Percentiles rank a stretch among this genome's conserved stretches.
These are phyloP conservation scores for Leucophora obtusa DNA, from an alignment of 2,888 invertebrate genomes.

Conservation along the genomic window DNA sequence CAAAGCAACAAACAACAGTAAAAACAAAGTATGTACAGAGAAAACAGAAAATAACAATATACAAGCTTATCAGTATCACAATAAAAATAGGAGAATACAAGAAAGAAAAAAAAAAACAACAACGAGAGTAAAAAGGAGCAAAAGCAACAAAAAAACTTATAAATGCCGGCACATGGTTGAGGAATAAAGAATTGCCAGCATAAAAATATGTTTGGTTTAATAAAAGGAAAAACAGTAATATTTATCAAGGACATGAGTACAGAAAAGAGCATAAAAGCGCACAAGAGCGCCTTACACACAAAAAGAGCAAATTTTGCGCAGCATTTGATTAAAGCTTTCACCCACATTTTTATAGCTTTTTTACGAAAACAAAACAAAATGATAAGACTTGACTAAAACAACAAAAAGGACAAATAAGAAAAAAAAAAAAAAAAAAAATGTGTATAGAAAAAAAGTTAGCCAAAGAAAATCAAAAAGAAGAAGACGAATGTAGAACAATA, in stretches of 20 bases:
- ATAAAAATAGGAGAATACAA: conserved; percentile 1
- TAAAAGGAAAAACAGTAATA: conserved; percentile 9
- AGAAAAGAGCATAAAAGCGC: not conserved
- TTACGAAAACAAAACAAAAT: conserved; percentile 13
- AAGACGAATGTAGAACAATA: not conserved
- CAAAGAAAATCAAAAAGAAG: not conserved
- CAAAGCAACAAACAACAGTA: not conserved
- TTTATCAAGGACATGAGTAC: conserved; percentile 59
- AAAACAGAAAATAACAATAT: conserved; percentile 12
- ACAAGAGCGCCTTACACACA: conserved; percentile 31
- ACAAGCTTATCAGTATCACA: conserved; percentile 39
- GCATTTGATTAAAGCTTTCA: conserved; percentile 62
- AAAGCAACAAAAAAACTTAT: conserved; percentile 16
- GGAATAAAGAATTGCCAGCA: conserved; percentile 47
- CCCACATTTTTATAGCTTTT: conserved; percentile 63
- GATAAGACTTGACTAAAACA: not conserved
- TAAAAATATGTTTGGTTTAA: not conserved
- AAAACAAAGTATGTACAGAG: conserved; percentile 1
- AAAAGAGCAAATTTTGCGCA: conserved; percentile 46
- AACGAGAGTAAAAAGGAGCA: conserved; percentile 18
- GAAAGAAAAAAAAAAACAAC: not conserved
- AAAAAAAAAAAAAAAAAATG: not conserved
- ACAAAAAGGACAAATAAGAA: not conserved
- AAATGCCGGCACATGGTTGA: conserved; percentile 58
- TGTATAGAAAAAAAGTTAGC: not conserved